A percentile compares a stretch with the other conserved stretches of the same genome.
Evolutionary conservation across 1,140 invertebrate genomes (phyloP).

Genomic region (Bemisia tabaci): DNA sequence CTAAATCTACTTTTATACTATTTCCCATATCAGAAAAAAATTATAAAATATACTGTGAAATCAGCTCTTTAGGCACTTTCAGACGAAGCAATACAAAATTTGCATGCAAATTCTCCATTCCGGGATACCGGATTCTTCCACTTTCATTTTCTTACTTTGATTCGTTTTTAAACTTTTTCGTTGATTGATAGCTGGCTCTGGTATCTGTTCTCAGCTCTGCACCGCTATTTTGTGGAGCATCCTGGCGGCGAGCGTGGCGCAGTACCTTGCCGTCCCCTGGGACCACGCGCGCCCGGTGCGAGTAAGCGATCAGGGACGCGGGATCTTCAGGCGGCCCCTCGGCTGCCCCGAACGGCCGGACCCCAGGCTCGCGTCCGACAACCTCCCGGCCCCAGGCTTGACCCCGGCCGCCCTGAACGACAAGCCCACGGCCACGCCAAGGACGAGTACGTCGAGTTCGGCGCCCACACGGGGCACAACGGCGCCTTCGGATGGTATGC

Average conservation of each 20-base stretch:
- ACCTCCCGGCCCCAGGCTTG: not conserved
- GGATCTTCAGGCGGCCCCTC: not conserved
- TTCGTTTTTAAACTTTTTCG: no score
- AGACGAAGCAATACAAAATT: no score
- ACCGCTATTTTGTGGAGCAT: not conserved
- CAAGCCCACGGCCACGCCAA: slow-evolving; percentile 24
- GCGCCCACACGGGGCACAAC: slow-evolving; percentile 53
- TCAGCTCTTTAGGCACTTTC: no score
- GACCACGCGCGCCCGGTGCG: not conserved
- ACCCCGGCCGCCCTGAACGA: not conserved
- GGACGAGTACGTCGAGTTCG: slow-evolving; percentile 49
- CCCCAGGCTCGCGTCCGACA: not conserved
- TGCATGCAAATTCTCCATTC: no score
- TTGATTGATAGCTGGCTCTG: no score
- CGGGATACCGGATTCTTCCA: no score
- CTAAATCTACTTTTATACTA: no score
- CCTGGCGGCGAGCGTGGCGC: not conserved
- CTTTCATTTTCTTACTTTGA: no score
- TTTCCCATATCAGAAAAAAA: no score
- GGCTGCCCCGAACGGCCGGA: not conserved
- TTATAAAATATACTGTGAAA: no score
- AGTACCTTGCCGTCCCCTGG: not conserved
- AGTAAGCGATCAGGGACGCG: not conserved
- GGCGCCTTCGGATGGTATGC: slow-evolving; percentile 62
- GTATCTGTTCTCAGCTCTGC: not conserved